Evolutionary conservation across 2,888 invertebrate genomes (phyloP).

Genomic region (Euzetes globulus): DNA sequence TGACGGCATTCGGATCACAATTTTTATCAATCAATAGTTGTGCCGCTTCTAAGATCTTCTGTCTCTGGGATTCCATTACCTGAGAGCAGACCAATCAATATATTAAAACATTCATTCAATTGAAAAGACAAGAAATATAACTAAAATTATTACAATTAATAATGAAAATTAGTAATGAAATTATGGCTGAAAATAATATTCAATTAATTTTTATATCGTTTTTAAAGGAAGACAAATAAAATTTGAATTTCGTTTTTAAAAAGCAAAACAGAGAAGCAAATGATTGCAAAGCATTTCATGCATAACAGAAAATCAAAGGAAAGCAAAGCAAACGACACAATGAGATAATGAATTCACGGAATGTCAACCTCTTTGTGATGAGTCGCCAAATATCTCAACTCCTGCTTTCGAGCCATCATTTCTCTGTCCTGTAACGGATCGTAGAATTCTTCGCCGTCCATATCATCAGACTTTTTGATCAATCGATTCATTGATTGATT

Average conservation of each 20-base stretch:
- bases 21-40: conserved; percentile 46
- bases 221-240: not conserved
- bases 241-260: not conserved
- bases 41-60: conserved; percentile 43
- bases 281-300: conserved; percentile 5
- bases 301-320: not conserved
- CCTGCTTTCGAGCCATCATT: conserved; percentile 14
- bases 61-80: conserved; percentile 35
- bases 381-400: not conserved
- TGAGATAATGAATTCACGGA: not conserved
- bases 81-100: conserved; percentile 35
- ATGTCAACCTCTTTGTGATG: conserved; percentile 21
- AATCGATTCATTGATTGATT: not conserved
- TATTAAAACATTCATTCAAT: not conserved
- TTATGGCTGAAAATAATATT: not conserved
- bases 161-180: no score
- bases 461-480: not conserved
- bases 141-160: not conserved
- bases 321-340: conserved; percentile 2
- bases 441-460: not conserved
- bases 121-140: not conserved
- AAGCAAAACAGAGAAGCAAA: not conserved
- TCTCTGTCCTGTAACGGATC: not conserved
- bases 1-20: conserved; percentile 46
- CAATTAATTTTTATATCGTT: not conserved